These are phyloP conservation scores for Lonchura striata DNA, from an alignment of 2,113 vertebrate species.

Conservation along the genomic window DNA sequence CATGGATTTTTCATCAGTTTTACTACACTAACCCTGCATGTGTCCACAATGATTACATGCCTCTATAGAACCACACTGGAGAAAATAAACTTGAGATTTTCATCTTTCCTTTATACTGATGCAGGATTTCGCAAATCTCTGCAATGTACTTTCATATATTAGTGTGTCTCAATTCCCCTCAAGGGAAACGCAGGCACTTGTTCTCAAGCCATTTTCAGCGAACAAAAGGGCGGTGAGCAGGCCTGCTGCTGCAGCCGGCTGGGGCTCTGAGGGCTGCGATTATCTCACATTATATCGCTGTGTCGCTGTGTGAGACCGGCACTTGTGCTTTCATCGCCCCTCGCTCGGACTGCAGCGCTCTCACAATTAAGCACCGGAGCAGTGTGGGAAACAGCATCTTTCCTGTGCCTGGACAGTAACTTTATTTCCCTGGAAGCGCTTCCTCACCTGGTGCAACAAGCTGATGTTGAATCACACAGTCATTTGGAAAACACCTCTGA, in stretches of 20 bases:
- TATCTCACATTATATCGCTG: too few relatives aligned
- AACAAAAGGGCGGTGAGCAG: background rate
- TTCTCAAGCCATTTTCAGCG: background rate
- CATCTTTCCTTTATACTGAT: background rate
- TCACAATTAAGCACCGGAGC: accelerated
- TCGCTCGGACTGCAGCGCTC: background rate
- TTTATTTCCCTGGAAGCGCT: background rate
- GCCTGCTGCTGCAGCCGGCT: too few relatives aligned
- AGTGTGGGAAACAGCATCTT: background rate
- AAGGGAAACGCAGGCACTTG: background rate
- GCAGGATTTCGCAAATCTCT: background rate
- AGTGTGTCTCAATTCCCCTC: accelerated
- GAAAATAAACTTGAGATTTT: background rate
- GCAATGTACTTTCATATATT: background rate
- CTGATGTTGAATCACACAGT: background rate
- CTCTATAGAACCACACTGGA: background rate
- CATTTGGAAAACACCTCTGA: background rate
- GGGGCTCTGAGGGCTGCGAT: too few relatives aligned
- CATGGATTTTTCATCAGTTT: background rate
- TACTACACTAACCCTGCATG: background rate
- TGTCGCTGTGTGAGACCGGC: too few relatives aligned
- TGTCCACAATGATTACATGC: background rate
- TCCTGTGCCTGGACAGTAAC: accelerated
- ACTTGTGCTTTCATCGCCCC: background rate
- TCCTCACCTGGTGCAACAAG: accelerated